A percentile compares a stretch with the other conserved stretches of the same genome.
phyloP scores from a whole-genome alignment of 1,140 invertebrate genomes.

The Carcinoscorpius rotundicauda region DNA sequence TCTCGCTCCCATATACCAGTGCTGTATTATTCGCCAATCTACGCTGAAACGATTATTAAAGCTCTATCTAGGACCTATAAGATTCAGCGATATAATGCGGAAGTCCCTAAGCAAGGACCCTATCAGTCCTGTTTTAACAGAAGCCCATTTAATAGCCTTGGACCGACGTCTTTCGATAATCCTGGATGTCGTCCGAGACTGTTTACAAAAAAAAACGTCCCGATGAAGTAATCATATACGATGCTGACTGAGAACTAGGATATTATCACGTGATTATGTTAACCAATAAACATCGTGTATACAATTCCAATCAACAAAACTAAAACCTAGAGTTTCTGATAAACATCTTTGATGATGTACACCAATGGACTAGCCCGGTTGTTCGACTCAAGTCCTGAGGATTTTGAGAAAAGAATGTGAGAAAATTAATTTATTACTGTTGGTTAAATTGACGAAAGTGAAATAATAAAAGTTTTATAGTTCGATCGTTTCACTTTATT shows the following conservation, averaged over 20 bases:
- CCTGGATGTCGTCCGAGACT: slow-evolving; percentile 29
- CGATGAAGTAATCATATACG: slow-evolving; percentile 23
- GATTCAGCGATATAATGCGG: slow-evolving; percentile 59
- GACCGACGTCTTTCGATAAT: slow-evolving; percentile 64
- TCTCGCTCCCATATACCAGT: slow-evolving; percentile 82
- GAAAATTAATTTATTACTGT: too few species aligned
- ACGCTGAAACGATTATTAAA: slow-evolving; percentile 62
- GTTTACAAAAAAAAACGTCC: slow-evolving; percentile 22
- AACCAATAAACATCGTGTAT: too few species aligned
- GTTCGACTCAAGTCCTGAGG: too few species aligned
- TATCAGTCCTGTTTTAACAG: slow-evolving; percentile 70
- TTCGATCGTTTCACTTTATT: too few species aligned
- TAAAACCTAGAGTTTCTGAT: too few species aligned
- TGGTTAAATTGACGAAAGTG: too few species aligned
- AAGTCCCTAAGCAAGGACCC: slow-evolving; percentile 66
- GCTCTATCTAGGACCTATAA: slow-evolving; percentile 64
- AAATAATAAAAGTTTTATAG: too few species aligned
- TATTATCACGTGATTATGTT: neutral
- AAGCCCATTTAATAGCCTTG: slow-evolving; percentile 71
- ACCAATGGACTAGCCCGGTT: too few species aligned
- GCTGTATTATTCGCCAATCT: slow-evolving; percentile 65
- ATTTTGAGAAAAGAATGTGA: too few species aligned
- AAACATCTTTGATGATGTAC: too few species aligned
- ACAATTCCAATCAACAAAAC: too few species aligned
- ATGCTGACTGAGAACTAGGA: slow-evolving; percentile 11